Percentiles rank a stretch among this genome's conserved stretches.
Evolutionary conservation across 2,888 invertebrate species (phyloP).

Genomic region (Nemapogon koenigi): DNA sequence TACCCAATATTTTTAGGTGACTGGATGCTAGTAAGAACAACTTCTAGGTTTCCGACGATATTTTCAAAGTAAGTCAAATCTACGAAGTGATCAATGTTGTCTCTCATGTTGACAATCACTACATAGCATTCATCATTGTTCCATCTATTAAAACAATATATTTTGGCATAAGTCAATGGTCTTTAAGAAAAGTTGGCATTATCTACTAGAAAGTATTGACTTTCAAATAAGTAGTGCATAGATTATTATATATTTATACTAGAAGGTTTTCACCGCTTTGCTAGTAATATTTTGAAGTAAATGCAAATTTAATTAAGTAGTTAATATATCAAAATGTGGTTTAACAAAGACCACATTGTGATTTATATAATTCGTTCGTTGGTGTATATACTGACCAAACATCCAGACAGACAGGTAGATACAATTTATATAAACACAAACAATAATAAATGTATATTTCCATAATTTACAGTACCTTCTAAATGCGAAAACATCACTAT

Average conservation of each 20-base stretch:
- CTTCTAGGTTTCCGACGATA: slow-evolving; percentile 41
- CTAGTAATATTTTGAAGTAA: no score
- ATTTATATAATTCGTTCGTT: neutral
- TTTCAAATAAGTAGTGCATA: no score
- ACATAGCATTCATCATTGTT: slow-evolving; percentile 33
- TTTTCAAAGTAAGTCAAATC: slow-evolving; percentile 46
- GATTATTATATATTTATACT: no score
- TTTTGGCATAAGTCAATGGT: no score
- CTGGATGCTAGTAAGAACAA: slow-evolving; percentile 46
- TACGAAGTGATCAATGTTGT: slow-evolving; percentile 26
- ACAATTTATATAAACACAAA: neutral
- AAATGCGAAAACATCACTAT: slow-evolving; percentile 60
- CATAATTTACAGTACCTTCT: slow-evolving; percentile 54
- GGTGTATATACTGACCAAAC: neutral
- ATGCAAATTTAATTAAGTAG: no score
- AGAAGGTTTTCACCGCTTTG: no score
- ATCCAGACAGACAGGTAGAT: neutral
- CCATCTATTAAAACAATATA: slow-evolving; percentile 33
- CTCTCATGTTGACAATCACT: slow-evolving; percentile 60
- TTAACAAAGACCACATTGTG: no score
- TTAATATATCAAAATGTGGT: no score
- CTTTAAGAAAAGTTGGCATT: no score
- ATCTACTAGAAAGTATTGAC: no score
- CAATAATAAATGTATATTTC: neutral
- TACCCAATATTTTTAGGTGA: slow-evolving; percentile 40